A percentile compares a stretch with the other conserved stretches of the same genome.
phyloP scores from a whole-genome alignment of 2,113 vertebrate species.

The Leucopternis melanops region DNA sequence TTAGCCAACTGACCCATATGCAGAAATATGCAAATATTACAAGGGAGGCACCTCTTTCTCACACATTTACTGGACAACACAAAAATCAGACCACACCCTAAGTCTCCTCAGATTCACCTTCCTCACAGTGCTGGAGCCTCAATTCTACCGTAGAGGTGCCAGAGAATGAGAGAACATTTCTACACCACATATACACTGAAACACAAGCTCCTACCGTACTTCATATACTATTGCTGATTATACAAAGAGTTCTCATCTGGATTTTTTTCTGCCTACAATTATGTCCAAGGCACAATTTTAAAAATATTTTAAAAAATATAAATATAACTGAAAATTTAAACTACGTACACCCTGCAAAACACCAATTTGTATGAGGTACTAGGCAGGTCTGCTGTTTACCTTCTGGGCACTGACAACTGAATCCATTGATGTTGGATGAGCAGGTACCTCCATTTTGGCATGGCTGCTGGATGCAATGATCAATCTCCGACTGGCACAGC shows the following conservation, averaged over 20 bases:
- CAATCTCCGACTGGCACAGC: slow-evolving; percentile 86
- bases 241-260: background rate
- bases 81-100: background rate
- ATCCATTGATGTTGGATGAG: slow-evolving; percentile 78
- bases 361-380: background rate
- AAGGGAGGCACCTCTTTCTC: background rate
- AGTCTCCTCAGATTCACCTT: background rate
- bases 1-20: background rate
- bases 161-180: background rate
- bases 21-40: background rate
- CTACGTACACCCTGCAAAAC: background rate
- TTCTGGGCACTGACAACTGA: slow-evolving; percentile 88
- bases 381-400: slow-evolving; percentile 65
- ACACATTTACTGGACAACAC: background rate
- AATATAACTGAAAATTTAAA: background rate
- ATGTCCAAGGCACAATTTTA: background rate
- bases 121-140: background rate
- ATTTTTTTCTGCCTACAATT: background rate
- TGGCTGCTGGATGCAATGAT: slow-evolving; percentile 86
- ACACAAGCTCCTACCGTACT: background rate
- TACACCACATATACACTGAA: background rate
- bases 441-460: slow-evolving; percentile 92
- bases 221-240: background rate
- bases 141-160: background rate
- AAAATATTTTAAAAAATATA: background rate